These are phyloP conservation scores for Barnardius zonarius DNA, from an alignment of 2,113 vertebrate genomes.

Conservation along the genomic window DNA sequence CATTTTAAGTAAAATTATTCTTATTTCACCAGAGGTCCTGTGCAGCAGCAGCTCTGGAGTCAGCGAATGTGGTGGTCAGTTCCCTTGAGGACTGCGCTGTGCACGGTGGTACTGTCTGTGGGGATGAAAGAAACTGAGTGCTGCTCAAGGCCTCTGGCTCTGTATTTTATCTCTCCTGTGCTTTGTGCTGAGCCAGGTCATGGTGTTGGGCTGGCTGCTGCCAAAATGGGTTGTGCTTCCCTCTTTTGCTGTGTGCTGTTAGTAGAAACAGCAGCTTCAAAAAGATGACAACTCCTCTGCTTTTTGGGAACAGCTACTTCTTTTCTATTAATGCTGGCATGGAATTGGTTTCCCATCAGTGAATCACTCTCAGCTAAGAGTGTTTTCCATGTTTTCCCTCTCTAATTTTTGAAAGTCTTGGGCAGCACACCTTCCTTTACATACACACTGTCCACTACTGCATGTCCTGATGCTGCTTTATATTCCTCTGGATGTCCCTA, in stretches of 20 bases:
- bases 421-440: neutral
- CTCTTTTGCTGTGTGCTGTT: accelerated
- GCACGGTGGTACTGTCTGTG: accelerated
- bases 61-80: accelerated
- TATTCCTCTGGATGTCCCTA: neutral
- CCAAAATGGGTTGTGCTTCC: neutral
- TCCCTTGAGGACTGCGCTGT: neutral
- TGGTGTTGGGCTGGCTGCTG: neutral
- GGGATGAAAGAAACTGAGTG: accelerated
- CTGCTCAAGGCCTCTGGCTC: neutral
- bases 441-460: accelerated
- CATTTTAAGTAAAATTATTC: neutral
- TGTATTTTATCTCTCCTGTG: neutral
- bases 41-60: neutral
- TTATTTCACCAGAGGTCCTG: neutral
- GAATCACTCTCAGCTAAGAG: neutral
- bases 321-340: neutral
- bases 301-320: neutral
- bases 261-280: neutral
- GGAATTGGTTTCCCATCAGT: neutral
- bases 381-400: neutral
- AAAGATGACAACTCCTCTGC: neutral
- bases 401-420: neutral
- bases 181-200: neutral
- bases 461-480: accelerated